Conservation (phyloP, 92 coral and sea anemone genomes). For the Micromussa lordhowensis region DNA sequence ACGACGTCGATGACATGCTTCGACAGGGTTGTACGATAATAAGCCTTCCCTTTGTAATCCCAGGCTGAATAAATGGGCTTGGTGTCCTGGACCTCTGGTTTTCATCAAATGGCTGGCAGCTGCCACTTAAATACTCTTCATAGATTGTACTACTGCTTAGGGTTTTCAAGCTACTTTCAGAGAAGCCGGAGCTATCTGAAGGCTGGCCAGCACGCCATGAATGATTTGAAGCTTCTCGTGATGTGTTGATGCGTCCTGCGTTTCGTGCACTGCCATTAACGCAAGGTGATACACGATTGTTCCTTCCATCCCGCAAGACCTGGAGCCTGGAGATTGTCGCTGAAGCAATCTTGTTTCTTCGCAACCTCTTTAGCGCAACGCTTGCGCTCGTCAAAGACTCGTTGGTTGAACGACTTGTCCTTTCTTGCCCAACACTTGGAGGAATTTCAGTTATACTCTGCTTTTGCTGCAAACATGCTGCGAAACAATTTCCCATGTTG, state of each 20-base stretch:
- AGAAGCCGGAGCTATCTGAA: neutral
- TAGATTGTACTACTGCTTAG: neutral
- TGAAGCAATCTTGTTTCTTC: neutral
- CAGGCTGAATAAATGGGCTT: neutral
- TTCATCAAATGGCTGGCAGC: neutral
- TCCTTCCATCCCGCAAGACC: neutral
- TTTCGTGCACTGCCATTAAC: neutral
- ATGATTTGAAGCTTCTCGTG: neutral
- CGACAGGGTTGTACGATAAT: slow-evolving; percentile 16
- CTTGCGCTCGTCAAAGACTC: neutral
- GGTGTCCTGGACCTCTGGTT: neutral
- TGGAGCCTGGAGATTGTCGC: neutral
- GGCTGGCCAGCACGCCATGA: neutral
- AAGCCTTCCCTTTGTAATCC: slow-evolving; percentile 12
- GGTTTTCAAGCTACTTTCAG: neutral
- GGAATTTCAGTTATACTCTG: neutral
- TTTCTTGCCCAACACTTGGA: neutral
- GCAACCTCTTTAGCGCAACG: neutral
- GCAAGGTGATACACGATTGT: slow-evolving; percentile 19
- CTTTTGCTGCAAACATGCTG: neutral
- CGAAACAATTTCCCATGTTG: slow-evolving; percentile 33
- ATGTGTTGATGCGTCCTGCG: neutral
- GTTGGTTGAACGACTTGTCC: neutral
- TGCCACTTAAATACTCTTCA: neutral
- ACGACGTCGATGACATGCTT: slow-evolving; percentile 10